A percentile compares a stretch with the other conserved stretches of the same genome.
Evolutionary conservation across 2,797 vertebrate species (phyloP).

Genomic region (Taeniopygia guttata): DNA sequence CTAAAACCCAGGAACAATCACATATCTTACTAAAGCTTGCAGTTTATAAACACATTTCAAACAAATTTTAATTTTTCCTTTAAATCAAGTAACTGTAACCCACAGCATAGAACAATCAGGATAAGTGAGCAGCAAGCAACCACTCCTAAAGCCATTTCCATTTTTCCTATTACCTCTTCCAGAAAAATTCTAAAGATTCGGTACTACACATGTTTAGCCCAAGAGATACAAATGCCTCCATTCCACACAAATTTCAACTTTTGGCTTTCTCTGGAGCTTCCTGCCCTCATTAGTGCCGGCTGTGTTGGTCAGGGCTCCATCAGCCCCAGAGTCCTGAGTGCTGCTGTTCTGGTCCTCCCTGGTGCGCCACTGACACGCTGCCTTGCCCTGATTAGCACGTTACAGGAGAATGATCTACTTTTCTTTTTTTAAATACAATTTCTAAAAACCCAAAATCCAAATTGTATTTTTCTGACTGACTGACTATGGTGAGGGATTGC

Average conservation of each 20-base stretch:
- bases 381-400: background rate
- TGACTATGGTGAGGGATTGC: background rate
- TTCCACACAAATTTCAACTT: background rate
- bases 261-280: background rate
- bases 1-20: background rate
- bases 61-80: background rate
- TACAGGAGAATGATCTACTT: background rate
- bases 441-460: background rate
- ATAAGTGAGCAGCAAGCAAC: background rate
- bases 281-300: background rate
- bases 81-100: background rate
- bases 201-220: background rate
- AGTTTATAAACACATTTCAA: background rate
- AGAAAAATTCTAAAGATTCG: background rate
- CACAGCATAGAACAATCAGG: background rate
- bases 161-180: background rate
- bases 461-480: background rate
- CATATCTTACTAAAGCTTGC: background rate
- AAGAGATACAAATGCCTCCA: background rate
- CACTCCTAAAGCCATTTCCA: background rate
- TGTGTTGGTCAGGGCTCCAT: background rate
- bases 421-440: background rate
- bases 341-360: background rate
- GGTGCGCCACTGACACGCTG: background rate
- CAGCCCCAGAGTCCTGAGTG: rapidly evolving